Conservation (phyloP, 2,888 invertebrate species). For the Andrena praecox region DNA sequence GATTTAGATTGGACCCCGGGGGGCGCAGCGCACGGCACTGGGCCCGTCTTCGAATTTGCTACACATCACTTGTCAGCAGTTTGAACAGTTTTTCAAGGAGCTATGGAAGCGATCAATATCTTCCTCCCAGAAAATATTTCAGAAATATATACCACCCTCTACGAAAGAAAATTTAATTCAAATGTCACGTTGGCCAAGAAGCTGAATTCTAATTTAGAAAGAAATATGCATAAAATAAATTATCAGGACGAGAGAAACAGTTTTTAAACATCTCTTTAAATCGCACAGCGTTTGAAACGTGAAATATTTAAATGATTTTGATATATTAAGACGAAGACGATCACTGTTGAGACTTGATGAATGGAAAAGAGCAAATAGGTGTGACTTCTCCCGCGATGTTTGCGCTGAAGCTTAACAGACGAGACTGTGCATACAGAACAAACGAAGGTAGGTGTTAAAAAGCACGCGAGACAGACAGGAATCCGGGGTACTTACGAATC, state of each 20-base stretch:
- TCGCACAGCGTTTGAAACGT: background rate
- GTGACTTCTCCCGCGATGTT: constrained; percentile 19
- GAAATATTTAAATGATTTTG: too few relatives aligned
- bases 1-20: constrained; percentile 84
- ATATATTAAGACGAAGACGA: too few relatives aligned
- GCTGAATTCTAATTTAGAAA: background rate
- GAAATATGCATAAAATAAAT: background rate
- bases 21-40: constrained; percentile 73
- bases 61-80: constrained; percentile 60
- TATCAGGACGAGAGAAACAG: background rate
- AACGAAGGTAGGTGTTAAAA: constrained; percentile 79
- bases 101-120: background rate
- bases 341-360: too few relatives aligned
- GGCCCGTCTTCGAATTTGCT: constrained; percentile 73
- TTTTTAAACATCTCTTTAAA: background rate
- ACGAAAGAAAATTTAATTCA: too few relatives aligned
- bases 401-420: constrained; percentile 28
- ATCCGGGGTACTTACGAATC: constrained; percentile 83
- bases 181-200: too few relatives aligned
- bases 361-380: background rate
- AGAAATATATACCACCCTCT: background rate
- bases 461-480: constrained; percentile 76
- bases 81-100: constrained; percentile 25
- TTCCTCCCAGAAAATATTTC: background rate
- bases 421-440: constrained; percentile 20